phyloP scores from a whole-genome alignment of 1,140 invertebrate species.

The Microplitis demolitor region DNA sequence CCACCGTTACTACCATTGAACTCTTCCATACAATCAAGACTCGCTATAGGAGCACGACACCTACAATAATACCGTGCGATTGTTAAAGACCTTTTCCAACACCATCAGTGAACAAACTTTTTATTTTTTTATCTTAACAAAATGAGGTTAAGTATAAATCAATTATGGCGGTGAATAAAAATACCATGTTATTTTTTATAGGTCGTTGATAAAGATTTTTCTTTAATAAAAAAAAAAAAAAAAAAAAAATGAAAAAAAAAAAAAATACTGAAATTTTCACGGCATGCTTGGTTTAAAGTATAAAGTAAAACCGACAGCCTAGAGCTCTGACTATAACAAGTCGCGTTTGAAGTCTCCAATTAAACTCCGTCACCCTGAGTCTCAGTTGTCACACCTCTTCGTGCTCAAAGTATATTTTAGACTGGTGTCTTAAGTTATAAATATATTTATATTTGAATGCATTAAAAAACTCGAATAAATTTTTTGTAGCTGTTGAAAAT shows the following conservation, averaged over 20 bases:
- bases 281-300: background rate
- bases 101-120: background rate
- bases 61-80: conserved; percentile 54
- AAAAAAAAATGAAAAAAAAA: no score
- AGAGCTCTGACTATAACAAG: background rate
- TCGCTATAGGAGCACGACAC: conserved; percentile 88
- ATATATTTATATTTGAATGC: no score
- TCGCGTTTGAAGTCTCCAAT: conserved; percentile 23
- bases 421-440: no score
- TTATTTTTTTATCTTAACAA: background rate
- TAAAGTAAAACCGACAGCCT: background rate
- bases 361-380: conserved; percentile 8
- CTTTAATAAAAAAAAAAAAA: no score
- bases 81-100: background rate
- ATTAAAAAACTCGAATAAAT: no score
- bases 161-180: background rate
- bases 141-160: background rate
- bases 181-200: no score
- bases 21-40: conserved; percentile 91
- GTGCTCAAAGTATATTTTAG: background rate
- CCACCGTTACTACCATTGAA: conserved; percentile 70
- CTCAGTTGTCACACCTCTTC: conserved; percentile 4
- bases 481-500: no score
- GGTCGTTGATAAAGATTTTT: no score
- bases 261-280: no score